A percentile compares a stretch with the other conserved stretches of the same genome.
Evolutionary conservation across 2,888 invertebrate species (phyloP).

Genomic region (Eupithecia abbreviata): DNA sequence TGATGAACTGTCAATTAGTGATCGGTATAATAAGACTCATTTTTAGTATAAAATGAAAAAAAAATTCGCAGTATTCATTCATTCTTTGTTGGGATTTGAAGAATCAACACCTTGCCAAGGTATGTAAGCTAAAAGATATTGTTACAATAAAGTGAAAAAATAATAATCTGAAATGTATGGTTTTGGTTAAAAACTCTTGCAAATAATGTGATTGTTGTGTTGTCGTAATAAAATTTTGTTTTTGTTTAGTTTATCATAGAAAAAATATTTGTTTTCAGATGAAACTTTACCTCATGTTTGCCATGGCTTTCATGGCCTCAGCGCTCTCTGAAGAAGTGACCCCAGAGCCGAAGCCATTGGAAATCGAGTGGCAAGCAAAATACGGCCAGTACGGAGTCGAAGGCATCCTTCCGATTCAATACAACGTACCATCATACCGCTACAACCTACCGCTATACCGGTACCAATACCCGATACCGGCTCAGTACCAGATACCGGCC

Average conservation of each 20-base stretch:
- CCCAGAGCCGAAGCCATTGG: constrained; percentile 18
- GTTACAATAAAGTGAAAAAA: neutral
- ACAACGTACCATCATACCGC: constrained; percentile 19
- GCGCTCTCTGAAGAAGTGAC: constrained; percentile 28
- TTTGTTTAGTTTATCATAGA: neutral
- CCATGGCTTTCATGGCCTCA: constrained; percentile 38
- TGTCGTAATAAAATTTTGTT: neutral
- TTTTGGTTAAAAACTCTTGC: neutral
- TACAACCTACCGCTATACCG: constrained; percentile 10
- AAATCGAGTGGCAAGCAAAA: constrained; percentile 47
- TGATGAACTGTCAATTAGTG: neutral
- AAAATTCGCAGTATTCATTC: neutral
- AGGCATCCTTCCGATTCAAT: constrained; percentile 30
- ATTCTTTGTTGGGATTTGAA: neutral
- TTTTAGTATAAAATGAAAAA: neutral
- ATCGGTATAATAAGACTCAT: neutral
- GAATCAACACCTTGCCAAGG: neutral
- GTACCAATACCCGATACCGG: constrained; percentile 3
- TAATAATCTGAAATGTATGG: neutral
- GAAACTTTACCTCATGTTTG: constrained; percentile 47
- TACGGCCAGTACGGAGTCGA: constrained; percentile 47
- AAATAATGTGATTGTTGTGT: neutral
- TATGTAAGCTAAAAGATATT: neutral
- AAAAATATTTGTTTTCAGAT: constrained; percentile 45
- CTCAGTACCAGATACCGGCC: neutral